Base-by-base conservation (phyloP, 1,140 invertebrate species). In the Ruditapes philippinarum region DNA sequence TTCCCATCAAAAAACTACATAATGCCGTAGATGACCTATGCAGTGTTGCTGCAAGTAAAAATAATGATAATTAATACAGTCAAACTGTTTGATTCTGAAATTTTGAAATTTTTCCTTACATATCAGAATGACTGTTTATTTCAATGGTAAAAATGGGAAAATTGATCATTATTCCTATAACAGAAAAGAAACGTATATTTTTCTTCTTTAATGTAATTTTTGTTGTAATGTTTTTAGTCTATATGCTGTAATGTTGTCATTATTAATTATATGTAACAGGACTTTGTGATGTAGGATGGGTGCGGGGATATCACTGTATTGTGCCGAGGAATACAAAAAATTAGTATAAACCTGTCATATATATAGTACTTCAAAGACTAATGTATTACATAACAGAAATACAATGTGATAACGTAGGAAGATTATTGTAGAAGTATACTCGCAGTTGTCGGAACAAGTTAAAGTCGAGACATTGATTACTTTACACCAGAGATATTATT, bases 401-500 rank as follows among this genome's bases (percentile, higher is more conserved):
- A 78, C 45, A 51, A 78, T 78, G 74, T 78, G 49, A 78, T 49
- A n/a, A 45, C 45, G 31, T 25, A 51, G 54, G 45, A 78, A 54
- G 42, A 51, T 51, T 78, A 22, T 38, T 1, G 42, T 78, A 2
- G 36, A 78, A 78, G 3, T 36, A 11, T 33, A 78, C 40, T n/a
- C 45, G 54, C 74, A 78, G 74, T 78, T 78, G 74, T 78, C 74
- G 4, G 14, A 22, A 33, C 54, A 78, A 54, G n/a, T 78, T 78
- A 78, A n/a, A 54, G 5, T 5, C 25, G n/a, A 38, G 65, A 70
- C 74, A 78, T 54, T 78, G 74, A 36, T 78, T 78, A 49, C 28
- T n/a, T 78, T 78, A 70, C 65, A 14, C 33, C 4, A 38, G 17
- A 17, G 36, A 33, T 33, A 70, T 31, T 70, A 70, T 36, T 70